These are phyloP conservation scores for Exocentrus adspersus DNA, from an alignment of 2,888 invertebrate genomes.

Conservation along the genomic window DNA sequence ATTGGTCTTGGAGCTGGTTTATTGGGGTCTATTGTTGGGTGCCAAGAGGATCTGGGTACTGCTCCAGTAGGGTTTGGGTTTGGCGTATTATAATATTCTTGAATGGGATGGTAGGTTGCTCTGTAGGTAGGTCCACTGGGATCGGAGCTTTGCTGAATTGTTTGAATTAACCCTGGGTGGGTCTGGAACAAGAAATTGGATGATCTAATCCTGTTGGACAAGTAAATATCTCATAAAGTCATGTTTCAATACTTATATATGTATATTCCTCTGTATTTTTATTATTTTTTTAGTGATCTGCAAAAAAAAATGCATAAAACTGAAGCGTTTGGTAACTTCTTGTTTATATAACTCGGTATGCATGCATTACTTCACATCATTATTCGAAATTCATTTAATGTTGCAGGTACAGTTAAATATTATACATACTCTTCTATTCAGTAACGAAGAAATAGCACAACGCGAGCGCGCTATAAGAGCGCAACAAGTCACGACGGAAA, in stretches of 20 bases:
- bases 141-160: conserved; percentile 61
- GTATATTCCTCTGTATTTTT: no score
- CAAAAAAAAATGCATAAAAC: neutral
- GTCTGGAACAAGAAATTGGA: conserved; percentile 52
- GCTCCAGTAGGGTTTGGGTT: conserved; percentile 56
- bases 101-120: conserved; percentile 67
- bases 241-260: no score
- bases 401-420: conserved; percentile 10
- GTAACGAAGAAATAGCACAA: neutral
- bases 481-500: neutral
- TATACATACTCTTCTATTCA: neutral
- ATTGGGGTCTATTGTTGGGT: conserved; percentile 56
- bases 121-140: conserved; percentile 67
- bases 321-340: no score
- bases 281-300: no score
- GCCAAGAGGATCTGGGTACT: conserved; percentile 60
- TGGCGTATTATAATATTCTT: conserved; percentile 63
- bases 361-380: conserved; percentile 1
- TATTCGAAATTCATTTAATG: conserved; percentile 13
- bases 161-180: conserved; percentile 62
- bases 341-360: conserved; percentile 14
- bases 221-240: no score
- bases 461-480: neutral
- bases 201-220: no score
- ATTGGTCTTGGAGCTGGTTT: conserved; percentile 57